phyloP scores from a whole-genome alignment of 2,888 invertebrate species.

The Scrobipalpa costella region DNA sequence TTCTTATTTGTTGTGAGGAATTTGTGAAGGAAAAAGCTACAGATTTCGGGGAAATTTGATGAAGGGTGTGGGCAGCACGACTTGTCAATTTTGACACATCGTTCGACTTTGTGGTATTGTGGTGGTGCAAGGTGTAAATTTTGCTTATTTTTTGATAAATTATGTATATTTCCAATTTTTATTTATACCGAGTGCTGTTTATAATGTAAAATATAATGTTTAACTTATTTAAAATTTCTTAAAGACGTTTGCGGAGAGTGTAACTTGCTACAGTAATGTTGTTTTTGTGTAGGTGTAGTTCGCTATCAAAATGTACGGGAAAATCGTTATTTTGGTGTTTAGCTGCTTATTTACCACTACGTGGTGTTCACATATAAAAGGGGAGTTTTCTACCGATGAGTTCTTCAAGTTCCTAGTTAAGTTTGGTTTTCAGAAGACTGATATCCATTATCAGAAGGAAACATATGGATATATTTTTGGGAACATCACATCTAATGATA shows the following conservation, averaged over 20 bases:
- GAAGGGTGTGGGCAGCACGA: not conserved
- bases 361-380: slow-evolving; percentile 64
- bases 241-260: not conserved
- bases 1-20: too few relatives aligned
- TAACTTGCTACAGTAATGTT: slow-evolving; percentile 21
- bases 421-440: slow-evolving; percentile 98
- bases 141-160: not conserved
- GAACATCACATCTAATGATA: slow-evolving; percentile 89
- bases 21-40: too few relatives aligned
- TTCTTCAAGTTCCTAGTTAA: slow-evolving; percentile 96
- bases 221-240: not conserved
- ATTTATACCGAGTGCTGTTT: not conserved
- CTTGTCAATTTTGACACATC: not conserved
- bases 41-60: too few relatives aligned
- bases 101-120: too few relatives aligned
- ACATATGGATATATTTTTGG: slow-evolving; percentile 98
- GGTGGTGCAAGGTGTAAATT: slow-evolving; percentile 1
- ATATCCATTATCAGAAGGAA: slow-evolving; percentile 89
- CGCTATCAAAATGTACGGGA: slow-evolving; percentile 59
- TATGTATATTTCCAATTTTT: not conserved
- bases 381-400: slow-evolving; percentile 78
- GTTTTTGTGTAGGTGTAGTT: slow-evolving; percentile 31
- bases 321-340: slow-evolving; percentile 54
- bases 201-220: too few relatives aligned
- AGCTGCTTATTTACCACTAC: slow-evolving; percentile 51